phyloP scores from a whole-genome alignment of 1,140 invertebrate genomes.

The Ephestia elutella region DNA sequence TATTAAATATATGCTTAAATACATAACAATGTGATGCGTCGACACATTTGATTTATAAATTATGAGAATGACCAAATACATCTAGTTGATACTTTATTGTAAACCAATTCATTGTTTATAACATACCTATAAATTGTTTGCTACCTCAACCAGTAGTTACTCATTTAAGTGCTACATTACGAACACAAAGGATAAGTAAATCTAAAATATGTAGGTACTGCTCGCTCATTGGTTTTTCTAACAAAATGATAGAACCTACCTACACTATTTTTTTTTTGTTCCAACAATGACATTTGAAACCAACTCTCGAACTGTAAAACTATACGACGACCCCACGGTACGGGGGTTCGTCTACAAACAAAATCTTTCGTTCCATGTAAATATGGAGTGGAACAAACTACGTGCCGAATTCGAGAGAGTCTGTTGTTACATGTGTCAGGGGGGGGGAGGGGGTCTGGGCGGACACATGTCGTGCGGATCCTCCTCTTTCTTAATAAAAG shows the following conservation, averaged over 20 bases:
- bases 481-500: slow-evolving; percentile 19
- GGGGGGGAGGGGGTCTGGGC: slow-evolving; percentile 31
- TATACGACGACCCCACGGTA: slow-evolving; percentile 19
- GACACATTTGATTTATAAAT: no score
- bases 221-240: no score
- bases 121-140: no score
- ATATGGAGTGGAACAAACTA: slow-evolving; percentile 57
- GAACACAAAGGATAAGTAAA: no score
- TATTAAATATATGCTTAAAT: background rate
- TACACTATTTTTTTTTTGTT: background rate
- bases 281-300: background rate
- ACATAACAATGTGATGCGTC: no score
- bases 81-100: no score
- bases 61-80: no score
- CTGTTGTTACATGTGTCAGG: slow-evolving; percentile 46
- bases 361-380: slow-evolving; percentile 57
- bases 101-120: no score
- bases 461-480: slow-evolving; percentile 49
- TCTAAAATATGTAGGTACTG: no score
- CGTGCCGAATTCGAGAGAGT: slow-evolving; percentile 38
- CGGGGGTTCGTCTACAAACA: slow-evolving; percentile 36
- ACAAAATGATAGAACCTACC: no score
- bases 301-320: background rate
- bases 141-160: no score
- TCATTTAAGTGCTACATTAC: no score